phyloP scores from a whole-genome alignment of 2,113 vertebrate species.

The Haliaeetus leucogaster region DNA sequence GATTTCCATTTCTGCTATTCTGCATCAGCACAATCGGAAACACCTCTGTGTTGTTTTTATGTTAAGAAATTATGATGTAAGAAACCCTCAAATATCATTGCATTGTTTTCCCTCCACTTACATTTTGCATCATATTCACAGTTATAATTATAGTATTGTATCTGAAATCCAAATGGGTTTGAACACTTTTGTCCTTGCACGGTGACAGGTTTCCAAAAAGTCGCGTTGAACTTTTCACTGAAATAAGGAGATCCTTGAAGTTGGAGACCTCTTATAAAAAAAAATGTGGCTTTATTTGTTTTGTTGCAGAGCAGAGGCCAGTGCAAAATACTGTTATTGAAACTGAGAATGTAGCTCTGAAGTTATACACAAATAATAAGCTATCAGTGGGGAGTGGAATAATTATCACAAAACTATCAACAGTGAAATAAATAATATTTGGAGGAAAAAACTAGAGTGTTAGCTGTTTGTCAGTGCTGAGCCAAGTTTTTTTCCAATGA shows the following conservation, averaged over 20 bases:
- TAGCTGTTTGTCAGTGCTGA: background rate
- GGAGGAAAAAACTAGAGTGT: background rate
- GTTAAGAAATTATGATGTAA: background rate
- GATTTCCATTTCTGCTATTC: background rate
- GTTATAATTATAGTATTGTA: background rate
- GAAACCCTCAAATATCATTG: background rate
- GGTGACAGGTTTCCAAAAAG: background rate
- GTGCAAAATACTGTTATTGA: background rate
- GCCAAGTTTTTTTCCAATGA: background rate
- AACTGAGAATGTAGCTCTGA: background rate
- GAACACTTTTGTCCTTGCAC: background rate
- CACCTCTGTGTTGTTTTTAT: background rate
- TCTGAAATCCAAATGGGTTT: background rate
- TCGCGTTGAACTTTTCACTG: background rate
- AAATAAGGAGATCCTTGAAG: background rate
- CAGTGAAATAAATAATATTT: background rate
- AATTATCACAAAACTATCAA: background rate
- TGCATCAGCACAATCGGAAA: background rate
- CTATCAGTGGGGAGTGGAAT: background rate
- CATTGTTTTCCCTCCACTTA: background rate
- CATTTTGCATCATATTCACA: background rate
- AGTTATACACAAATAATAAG: background rate
- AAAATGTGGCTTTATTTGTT: background rate
- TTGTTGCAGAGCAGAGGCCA: background rate
- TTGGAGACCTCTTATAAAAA: background rate